phyloP scores from a whole-genome alignment of 2,797 vertebrate species.

The Orestias chungarensis region DNA sequence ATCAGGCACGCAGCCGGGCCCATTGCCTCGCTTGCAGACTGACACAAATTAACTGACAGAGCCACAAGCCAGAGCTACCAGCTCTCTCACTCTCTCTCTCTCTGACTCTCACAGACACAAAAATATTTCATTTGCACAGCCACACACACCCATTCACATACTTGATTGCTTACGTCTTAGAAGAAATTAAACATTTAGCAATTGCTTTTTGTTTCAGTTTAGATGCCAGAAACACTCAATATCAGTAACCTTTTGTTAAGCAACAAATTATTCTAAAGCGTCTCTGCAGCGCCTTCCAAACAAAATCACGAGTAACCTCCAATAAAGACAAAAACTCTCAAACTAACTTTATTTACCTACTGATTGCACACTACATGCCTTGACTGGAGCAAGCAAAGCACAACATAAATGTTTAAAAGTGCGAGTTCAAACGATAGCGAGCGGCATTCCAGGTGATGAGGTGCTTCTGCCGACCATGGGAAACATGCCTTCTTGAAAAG shows the following conservation, averaged over 20 bases:
- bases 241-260: neutral
- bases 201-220: constrained; percentile 2
- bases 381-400: neutral
- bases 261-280: neutral
- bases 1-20: constrained; percentile 77
- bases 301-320: neutral
- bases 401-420: constrained; percentile 49
- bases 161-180: constrained; percentile 29
- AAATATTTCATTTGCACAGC: constrained; percentile 16
- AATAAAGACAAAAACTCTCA: too few relatives aligned
- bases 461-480: constrained; percentile 58
- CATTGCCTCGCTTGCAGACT: constrained; percentile 73
- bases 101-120: constrained; percentile 16
- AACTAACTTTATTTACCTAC: too few relatives aligned
- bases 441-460: constrained; percentile 54
- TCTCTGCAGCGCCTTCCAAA: neutral
- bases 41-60: constrained; percentile 79
- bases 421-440: constrained; percentile 47
- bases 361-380: neutral
- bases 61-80: constrained; percentile 71
- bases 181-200: constrained; percentile 20
- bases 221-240: constrained; percentile 10
- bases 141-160: constrained; percentile 20
- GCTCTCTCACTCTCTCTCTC: constrained; percentile 33
- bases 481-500: constrained; percentile 70